Evolutionary conservation across 2,797 vertebrate species (phyloP), one percentile per base, ranked within the genome.

Genomic region (Neostethus bicornis): DNA sequence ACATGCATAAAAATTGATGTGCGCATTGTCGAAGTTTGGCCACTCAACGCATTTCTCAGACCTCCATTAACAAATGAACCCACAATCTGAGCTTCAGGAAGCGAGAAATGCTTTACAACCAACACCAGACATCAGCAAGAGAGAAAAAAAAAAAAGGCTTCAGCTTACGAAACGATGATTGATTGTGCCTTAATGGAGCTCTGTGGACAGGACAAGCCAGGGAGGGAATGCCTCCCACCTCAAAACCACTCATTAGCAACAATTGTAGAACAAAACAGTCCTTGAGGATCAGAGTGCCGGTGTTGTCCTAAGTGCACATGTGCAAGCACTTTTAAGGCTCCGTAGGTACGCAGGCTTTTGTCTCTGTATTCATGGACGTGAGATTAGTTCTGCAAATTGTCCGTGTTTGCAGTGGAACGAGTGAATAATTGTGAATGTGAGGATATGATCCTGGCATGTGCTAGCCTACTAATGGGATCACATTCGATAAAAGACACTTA

Each of bases 401-500:
- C 56, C 39, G 17, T n/a, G 9, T 56, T 44, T 49, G 19, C 26
- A 12, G 43, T 48, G 28, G 53, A 32, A 55, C 35, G 57, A 28
- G 16, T 49, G 49, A 10, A 34, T 34, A 45, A 37, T 34, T 29
- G 74, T 58, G 60, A 41, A 20, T 41, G 62, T 50, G 52, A 51
- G 75, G 60, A 58, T 55, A 75, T 64, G 46, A 66, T 48, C 61
- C 38, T 48, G 61, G 28, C 47, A 61, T 13, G 12, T 59, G 43
- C 61, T 66, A 47, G 60, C 45, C 62, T 61, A 23, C 75, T 91
- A 89, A 90, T 90, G 87, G 87, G 66, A 79, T 50, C 64, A 63
- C 72, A 89, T 86, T 87, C 60, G 66, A 91, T 90, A 86, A 86
- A 64, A 78, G 80, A 84, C 85, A 85, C 82, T 88, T 60, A 78